Evolutionary conservation across 2,113 vertebrate genomes (phyloP).

Genomic region (Mastomys coucha): DNA sequence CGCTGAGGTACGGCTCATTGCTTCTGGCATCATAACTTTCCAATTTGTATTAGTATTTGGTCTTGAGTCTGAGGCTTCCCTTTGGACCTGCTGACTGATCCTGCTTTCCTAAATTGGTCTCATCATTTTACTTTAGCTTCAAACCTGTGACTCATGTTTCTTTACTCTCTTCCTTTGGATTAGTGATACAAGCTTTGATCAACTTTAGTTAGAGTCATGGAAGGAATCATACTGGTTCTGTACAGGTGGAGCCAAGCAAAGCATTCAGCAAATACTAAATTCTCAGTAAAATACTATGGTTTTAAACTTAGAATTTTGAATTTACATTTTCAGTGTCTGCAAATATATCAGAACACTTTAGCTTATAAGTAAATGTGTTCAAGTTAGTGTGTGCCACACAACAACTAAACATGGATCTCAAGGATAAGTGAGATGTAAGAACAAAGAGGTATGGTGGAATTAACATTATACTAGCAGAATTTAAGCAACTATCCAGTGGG

Average conservation of each 20-base stretch:
- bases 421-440: not conserved
- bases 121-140: not conserved
- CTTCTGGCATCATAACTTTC: not conserved
- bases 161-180: not conserved
- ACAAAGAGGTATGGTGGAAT: not conserved
- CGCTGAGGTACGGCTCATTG: rapidly evolving
- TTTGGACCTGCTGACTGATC: not conserved
- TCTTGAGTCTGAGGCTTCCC: not conserved
- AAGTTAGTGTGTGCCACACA: not conserved
- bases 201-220: not conserved
- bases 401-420: not conserved
- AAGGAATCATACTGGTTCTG: not conserved
- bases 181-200: not conserved
- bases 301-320: not conserved
- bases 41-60: not conserved
- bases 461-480: not conserved
- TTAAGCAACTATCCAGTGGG: not conserved
- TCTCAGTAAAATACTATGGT: not conserved
- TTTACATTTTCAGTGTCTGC: not conserved
- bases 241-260: not conserved
- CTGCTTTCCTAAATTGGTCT: not conserved
- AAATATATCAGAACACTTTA: not conserved
- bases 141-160: rapidly evolving
- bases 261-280: not conserved
- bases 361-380: not conserved